Evolutionary conservation across 2,113 vertebrate genomes (phyloP).

Genomic region (Climacteris rufus): DNA sequence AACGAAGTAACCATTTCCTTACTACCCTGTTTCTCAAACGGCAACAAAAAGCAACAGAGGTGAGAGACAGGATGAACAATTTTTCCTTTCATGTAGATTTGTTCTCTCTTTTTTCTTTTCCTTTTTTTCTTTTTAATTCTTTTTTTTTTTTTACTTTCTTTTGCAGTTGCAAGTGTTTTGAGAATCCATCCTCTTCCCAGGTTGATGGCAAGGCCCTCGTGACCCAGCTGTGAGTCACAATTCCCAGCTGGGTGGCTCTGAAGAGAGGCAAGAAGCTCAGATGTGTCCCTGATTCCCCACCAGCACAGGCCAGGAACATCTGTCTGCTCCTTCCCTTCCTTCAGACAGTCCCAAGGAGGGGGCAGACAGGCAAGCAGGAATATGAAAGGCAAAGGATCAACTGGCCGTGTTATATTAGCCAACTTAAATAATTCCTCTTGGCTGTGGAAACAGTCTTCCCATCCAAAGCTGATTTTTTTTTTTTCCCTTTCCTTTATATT

Average conservation of each 20-base stretch:
- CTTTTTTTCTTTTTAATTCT: neutral
- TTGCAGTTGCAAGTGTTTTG: neutral
- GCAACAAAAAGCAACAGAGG: neutral
- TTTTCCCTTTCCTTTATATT: neutral
- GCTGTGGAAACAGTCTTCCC: slow-evolving; percentile 43
- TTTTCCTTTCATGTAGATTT: neutral
- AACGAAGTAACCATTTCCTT: neutral
- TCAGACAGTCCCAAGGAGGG: neutral
- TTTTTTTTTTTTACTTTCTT: neutral
- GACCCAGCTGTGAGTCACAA: neutral
- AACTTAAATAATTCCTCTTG: slow-evolving; percentile 62
- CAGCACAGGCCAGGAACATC: slow-evolving; percentile 11
- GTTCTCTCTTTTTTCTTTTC: neutral
- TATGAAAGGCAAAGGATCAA: slow-evolving; percentile 46
- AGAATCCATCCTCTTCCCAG: neutral
- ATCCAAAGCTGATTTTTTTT: neutral
- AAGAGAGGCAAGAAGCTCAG: neutral
- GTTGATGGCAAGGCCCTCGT: neutral
- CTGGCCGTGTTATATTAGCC: neutral
- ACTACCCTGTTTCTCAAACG: neutral
- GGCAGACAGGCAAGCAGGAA: slow-evolving; percentile 4
- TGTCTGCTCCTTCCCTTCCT: slow-evolving; percentile 29
- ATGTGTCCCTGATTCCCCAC: neutral
- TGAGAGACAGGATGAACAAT: neutral
- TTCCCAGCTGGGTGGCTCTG: slow-evolving; percentile 24